Percentiles rank a stretch among this genome's conserved stretches.
Conservation (phyloP, 2,113 vertebrate genomes). For the Lycocorax pyrrhopterus region DNA sequence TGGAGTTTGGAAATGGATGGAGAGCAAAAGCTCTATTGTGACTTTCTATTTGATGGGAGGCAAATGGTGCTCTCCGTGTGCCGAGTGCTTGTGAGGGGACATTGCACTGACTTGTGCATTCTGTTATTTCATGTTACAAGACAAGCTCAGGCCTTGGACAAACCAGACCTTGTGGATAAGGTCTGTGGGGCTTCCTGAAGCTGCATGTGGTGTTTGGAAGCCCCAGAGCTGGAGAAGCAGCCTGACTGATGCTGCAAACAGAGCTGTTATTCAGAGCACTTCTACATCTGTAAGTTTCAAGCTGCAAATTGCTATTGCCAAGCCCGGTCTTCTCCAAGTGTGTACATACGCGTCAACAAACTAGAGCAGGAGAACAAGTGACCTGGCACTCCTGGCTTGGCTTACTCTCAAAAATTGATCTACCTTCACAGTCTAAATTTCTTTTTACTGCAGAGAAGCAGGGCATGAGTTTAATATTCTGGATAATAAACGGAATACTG, state of each 20-base stretch:
- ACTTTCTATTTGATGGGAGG: neutral
- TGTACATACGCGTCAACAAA: neutral
- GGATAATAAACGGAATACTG: neutral
- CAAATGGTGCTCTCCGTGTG: neutral
- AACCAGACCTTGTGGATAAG: neutral
- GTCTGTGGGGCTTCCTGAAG: neutral
- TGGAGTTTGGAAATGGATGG: neutral
- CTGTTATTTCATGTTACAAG: neutral
- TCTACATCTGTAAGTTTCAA: neutral
- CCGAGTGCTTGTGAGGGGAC: neutral
- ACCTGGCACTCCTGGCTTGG: neutral
- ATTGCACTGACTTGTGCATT: rapidly evolving
- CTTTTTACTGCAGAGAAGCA: neutral
- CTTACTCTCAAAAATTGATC: neutral
- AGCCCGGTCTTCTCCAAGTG: neutral
- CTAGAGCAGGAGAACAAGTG: neutral
- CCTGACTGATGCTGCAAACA: neutral
- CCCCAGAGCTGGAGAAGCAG: neutral
- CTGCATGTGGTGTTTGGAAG: neutral
- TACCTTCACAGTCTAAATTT: neutral
- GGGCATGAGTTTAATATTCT: neutral
- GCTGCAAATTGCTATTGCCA: neutral
- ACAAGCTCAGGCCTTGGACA: neutral
- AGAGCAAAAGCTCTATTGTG: neutral
- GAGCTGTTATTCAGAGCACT: neutral